Evolutionary conservation across 2,797 vertebrate species (phyloP).

Genomic region (Borostomias antarcticus): DNA sequence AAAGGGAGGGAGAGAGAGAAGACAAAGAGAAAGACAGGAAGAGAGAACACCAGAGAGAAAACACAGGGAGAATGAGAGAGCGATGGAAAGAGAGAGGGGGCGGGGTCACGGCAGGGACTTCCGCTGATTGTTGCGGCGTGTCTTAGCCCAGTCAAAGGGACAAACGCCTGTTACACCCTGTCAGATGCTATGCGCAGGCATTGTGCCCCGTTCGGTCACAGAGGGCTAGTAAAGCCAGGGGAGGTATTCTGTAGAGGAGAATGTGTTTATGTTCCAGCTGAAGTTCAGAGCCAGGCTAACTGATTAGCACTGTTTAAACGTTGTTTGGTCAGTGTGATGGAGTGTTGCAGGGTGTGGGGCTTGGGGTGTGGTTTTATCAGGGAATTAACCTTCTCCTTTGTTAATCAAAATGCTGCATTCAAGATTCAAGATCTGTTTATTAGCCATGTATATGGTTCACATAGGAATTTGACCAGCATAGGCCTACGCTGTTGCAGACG

Average conservation of each 20-base stretch:
- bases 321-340: background rate
- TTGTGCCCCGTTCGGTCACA: constrained; percentile 39
- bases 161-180: constrained; percentile 13
- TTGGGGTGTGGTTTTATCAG: background rate
- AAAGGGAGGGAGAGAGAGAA: too few relatives aligned
- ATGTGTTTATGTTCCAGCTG: constrained; percentile 16
- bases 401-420: background rate
- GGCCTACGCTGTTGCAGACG: too few relatives aligned
- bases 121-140: constrained; percentile 83
- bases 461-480: background rate
- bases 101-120: constrained; percentile 74
- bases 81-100: constrained; percentile 33
- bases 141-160: constrained; percentile 47
- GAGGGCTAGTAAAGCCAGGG: constrained; percentile 12
- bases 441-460: too few relatives aligned
- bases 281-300: constrained; percentile 15
- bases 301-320: constrained; percentile 11
- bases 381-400: background rate
- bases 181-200: constrained; percentile 19
- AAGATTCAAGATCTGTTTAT: too few relatives aligned
- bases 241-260: constrained; percentile 24
- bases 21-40: too few relatives aligned
- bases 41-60: too few relatives aligned
- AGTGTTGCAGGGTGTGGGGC: background rate
- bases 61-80: too few relatives aligned